Percentiles rank a stretch among this genome's conserved stretches.
These are phyloP conservation scores for Cheilosia vulpina DNA, from an alignment of 2,888 invertebrate genomes.

Conservation along the genomic window DNA sequence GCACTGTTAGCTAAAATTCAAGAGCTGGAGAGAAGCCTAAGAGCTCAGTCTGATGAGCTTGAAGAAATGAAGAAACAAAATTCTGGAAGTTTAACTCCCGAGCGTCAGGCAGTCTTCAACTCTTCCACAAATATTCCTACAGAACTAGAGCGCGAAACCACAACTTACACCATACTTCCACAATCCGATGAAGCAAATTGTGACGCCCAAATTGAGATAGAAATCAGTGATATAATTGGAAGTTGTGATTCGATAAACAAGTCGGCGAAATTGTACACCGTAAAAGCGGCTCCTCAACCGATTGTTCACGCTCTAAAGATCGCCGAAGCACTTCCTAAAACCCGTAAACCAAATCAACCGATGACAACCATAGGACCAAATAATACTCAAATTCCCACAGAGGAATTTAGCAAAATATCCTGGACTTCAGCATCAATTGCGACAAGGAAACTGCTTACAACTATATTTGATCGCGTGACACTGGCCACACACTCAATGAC, in stretches of 20 bases:
- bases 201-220: conserved; percentile 79
- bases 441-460: conserved; percentile 85
- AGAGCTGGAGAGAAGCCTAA: conserved; percentile 13
- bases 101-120: not conserved
- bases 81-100: not conserved
- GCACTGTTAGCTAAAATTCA: conserved; percentile 12
- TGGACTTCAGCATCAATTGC: conserved; percentile 85
- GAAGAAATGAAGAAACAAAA: conserved; percentile 5
- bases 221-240: conserved; percentile 78
- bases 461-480: conserved; percentile 85
- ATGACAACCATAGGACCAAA: conserved; percentile 83
- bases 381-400: conserved; percentile 82
- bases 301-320: not conserved
- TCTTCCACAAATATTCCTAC: not conserved
- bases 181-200: conserved; percentile 68
- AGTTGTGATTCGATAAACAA: conserved; percentile 67
- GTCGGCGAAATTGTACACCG: conserved; percentile 4
- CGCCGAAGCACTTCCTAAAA: not conserved
- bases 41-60: not conserved
- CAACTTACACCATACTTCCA: conserved; percentile 80
- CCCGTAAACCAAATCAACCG: not conserved
- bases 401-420: conserved; percentile 84
- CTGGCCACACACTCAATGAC: conserved; percentile 87
- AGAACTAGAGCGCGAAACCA: conserved; percentile 49
- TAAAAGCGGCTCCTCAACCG: not conserved